Base-by-base conservation (phyloP, 2,888 invertebrate species). In the Hypomecis punctinalis region DNA sequence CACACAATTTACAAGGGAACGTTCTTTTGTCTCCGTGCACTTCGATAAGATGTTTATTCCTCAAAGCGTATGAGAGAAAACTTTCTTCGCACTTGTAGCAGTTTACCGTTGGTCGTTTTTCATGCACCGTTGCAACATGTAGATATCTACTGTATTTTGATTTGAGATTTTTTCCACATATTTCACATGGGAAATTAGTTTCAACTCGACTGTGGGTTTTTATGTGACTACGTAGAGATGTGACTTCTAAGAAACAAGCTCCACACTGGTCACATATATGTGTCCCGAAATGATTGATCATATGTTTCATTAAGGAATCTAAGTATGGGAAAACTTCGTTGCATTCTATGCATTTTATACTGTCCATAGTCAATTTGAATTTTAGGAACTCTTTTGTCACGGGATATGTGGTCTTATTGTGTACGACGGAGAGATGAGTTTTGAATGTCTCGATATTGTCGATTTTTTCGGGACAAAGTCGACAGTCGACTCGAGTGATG, bases 221-320 rank as follows among this genome's bases (percentile, higher is more conserved):
- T 81, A 71, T 94, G 92, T 13, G 90, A 74, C 1, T 84, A 61
- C 10, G 45, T 33, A 94, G 68, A 76, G 94, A 94, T 0, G 90
- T 76, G 3, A 88, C 86, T 55, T 93, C 91, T 8, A 93, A 87
- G 55, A 94, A 94, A 51, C 91, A 88, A 0, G 92, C 93, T 0
- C 92, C 89, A 64, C 91, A 92, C 0, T 88, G 72, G 48, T 91
- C 89, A 7, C 93, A 93, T 0, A 91, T 86, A 7, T 85, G 89
- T 0, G 88, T 86, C 0, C 90, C 90, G 36, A 91, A 91, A 69
- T 91, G 91, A 6, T 88, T 85, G 0, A 88, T 87, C 91, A 90
- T 91, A 49, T 90, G 89, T 67, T 90, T 88, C 39, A 88, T 88
- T 23, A 91, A 68, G 5, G 82, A 80, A 65, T 91, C 89, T 46